Evolutionary conservation across 2,113 vertebrate genomes (phyloP).

Genomic region (Pycnonotus jocosus): DNA sequence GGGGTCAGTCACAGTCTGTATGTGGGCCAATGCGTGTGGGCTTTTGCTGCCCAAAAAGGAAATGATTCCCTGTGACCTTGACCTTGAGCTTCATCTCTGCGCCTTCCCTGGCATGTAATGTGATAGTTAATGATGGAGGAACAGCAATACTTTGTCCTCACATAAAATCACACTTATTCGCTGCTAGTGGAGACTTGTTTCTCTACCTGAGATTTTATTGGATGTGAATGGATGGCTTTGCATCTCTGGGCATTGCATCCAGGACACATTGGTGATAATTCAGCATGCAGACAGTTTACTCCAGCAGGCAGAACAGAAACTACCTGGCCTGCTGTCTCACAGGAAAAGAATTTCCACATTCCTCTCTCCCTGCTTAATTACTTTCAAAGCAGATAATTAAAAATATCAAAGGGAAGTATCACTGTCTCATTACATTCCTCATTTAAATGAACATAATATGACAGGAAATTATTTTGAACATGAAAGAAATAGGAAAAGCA

Average conservation of each 20-base stretch:
- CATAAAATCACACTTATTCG: neutral
- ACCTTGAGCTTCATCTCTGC: neutral
- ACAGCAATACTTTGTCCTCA: neutral
- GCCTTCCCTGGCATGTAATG: neutral
- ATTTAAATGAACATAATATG: conserved; percentile 64
- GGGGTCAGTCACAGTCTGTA: neutral
- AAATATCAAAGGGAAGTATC: conserved; percentile 61
- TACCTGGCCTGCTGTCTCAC: neutral
- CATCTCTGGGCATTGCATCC: neutral
- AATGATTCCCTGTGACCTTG: rapidly evolving
- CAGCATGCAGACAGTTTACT: neutral
- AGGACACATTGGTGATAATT: neutral
- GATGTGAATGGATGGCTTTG: neutral
- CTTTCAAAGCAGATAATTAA: conserved; percentile 58
- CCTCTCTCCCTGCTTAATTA: neutral
- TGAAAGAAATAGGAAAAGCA: neutral
- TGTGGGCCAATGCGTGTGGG: neutral
- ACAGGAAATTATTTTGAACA: conserved; percentile 61
- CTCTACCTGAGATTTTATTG: neutral
- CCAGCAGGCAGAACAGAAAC: neutral
- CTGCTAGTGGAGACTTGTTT: neutral
- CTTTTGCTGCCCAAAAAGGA: neutral
- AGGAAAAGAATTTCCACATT: neutral
- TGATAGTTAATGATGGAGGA: neutral
- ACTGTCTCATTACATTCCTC: conserved; percentile 56